Conservation (phyloP, 1,140 invertebrate genomes). For the Tribolium madens region DNA sequence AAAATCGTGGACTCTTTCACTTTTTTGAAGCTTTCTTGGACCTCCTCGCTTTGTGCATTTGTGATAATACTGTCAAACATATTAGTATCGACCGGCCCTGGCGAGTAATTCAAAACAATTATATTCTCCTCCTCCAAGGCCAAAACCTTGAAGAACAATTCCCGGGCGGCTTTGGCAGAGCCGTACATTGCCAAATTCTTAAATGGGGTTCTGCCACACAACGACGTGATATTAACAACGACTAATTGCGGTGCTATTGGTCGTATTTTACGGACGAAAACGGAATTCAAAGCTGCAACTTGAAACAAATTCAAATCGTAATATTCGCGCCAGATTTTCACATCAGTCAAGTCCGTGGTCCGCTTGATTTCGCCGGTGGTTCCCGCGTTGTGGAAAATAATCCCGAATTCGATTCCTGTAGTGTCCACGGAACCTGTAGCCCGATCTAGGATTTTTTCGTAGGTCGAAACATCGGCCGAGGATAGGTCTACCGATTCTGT, state of each 20-base stretch:
- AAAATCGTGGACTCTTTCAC: constrained; percentile 72
- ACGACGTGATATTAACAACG: constrained; percentile 90
- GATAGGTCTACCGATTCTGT: constrained; percentile 73
- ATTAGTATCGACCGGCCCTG: constrained; percentile 92
- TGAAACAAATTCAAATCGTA: constrained; percentile 86
- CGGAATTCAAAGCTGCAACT: constrained; percentile 80
- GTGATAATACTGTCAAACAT: constrained; percentile 82
- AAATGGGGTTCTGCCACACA: constrained; percentile 82
- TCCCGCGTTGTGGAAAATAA: constrained; percentile 93
- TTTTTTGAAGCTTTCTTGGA: constrained; percentile 74
- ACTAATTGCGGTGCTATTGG: constrained; percentile 67
- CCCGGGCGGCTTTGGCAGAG: constrained; percentile 89
- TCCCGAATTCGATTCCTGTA: constrained; percentile 71
- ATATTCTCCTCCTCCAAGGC: constrained; percentile 84
- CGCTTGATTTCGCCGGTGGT: constrained; percentile 82
- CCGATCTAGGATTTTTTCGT: constrained; percentile 68
- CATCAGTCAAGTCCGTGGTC: constrained; percentile 72
- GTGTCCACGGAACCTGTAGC: constrained; percentile 62
- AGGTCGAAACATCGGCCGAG: constrained; percentile 66
- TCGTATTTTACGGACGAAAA: constrained; percentile 74
- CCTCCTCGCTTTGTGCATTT: constrained; percentile 71
- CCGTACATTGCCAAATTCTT: constrained; percentile 85
- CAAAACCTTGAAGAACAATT: constrained; percentile 91
- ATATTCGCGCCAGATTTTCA: constrained; percentile 74
- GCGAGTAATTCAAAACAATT: constrained; percentile 90